Percentiles rank a stretch among this genome's conserved stretches.
Evolutionary conservation across 1,140 invertebrate genomes (phyloP).

Genomic region (Penaeus chinensis): DNA sequence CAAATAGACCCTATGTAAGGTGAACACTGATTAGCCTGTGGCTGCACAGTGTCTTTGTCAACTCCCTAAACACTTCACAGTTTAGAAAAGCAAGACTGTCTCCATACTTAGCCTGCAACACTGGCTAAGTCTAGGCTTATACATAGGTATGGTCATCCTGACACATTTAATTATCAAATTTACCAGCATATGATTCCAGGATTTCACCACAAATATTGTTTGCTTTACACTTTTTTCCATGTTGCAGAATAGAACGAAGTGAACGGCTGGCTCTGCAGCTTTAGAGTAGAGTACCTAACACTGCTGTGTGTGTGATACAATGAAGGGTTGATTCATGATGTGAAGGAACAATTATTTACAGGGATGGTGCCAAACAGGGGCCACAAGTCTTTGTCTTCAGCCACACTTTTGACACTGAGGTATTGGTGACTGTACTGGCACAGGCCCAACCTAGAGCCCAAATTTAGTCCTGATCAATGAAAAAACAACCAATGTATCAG

Average conservation of each 20-base stretch:
- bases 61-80: too few species aligned
- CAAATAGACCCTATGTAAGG: too few species aligned
- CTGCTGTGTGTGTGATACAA: slow-evolving; percentile 58
- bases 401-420: slow-evolving; percentile 59
- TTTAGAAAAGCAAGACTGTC: too few species aligned
- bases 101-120: slow-evolving; percentile 14
- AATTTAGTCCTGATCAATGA: slow-evolving; percentile 43
- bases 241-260: slow-evolving; percentile 56
- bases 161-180: not conserved
- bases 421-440: slow-evolving; percentile 58
- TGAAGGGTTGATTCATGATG: slow-evolving; percentile 60
- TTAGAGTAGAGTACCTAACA: slow-evolving; percentile 55
- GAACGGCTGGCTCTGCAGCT: slow-evolving; percentile 56
- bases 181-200: slow-evolving; percentile 2
- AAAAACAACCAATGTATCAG: slow-evolving; percentile 40
- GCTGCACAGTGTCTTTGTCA: too few species aligned
- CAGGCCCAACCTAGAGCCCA: slow-evolving; percentile 44
- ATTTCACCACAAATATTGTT: not conserved
- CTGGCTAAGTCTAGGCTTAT: slow-evolving; percentile 27
- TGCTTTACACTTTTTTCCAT: slow-evolving; percentile 12
- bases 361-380: slow-evolving; percentile 58
- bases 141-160: slow-evolving; percentile 6
- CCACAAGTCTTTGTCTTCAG: slow-evolving; percentile 56
- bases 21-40: too few species aligned
- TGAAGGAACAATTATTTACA: slow-evolving; percentile 60